These are phyloP conservation scores for Montipora capitata DNA, from an alignment of 92 coral and sea anemone genomes.

Conservation along the genomic window DNA sequence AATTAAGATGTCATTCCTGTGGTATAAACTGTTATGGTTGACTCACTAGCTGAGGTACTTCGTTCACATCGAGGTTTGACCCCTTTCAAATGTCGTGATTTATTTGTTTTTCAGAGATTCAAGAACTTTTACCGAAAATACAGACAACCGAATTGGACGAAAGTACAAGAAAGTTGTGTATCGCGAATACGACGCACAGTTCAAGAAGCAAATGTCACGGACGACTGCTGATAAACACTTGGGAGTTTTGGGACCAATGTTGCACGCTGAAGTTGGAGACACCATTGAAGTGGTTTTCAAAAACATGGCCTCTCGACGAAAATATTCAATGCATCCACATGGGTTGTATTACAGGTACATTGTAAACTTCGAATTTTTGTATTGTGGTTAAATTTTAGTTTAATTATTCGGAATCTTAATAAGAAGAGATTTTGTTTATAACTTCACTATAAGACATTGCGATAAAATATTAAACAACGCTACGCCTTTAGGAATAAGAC, in stretches of 20 bases:
- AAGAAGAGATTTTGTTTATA: no score
- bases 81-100: neutral
- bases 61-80: neutral
- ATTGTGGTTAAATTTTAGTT: neutral
- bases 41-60: no score
- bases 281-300: conserved; percentile 88
- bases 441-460: no score
- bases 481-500: no score
- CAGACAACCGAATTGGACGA: conserved; percentile 80
- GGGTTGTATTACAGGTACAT: conserved; percentile 83
- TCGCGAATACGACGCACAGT: conserved; percentile 81
- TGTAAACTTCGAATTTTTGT: neutral
- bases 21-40: no score
- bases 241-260: conserved; percentile 91
- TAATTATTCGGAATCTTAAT: no score
- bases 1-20: no score
- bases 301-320: conserved; percentile 76
- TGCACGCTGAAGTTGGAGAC: conserved; percentile 97
- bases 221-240: conserved; percentile 68
- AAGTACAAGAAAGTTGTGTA: conserved; percentile 88
- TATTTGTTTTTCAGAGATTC: conserved; percentile 57
- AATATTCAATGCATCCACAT: conserved; percentile 92
- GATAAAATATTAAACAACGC: no score
- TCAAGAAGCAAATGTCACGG: conserved; percentile 54
- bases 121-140: conserved; percentile 56